Conservation (phyloP, 2,888 invertebrate genomes). For the Heteromyza rotundicornis region DNA sequence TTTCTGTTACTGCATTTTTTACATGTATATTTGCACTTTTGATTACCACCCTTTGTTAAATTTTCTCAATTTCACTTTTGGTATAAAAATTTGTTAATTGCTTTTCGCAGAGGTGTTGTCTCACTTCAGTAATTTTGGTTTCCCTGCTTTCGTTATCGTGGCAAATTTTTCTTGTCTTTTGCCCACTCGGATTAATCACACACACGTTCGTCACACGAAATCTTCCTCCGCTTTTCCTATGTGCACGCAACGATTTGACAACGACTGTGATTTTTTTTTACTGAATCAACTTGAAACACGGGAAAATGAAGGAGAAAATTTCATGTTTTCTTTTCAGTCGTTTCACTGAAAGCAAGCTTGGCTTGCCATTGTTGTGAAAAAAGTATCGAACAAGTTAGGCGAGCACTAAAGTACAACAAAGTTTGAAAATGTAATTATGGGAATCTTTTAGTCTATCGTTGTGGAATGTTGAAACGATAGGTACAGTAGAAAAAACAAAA, state of each 20-base stretch:
- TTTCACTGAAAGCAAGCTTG: too few relatives aligned
- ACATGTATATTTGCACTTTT: neutral
- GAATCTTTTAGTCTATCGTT: too few relatives aligned
- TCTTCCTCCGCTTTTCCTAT: too few relatives aligned
- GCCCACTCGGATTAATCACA: neutral
- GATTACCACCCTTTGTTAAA: neutral
- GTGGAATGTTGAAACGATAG: too few relatives aligned
- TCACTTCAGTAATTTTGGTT: neutral
- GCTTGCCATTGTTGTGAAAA: too few relatives aligned
- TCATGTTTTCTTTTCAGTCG: too few relatives aligned
- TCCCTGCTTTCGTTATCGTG: constrained; percentile 20
- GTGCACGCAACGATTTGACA: constrained; percentile 6
- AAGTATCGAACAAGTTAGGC: too few relatives aligned
- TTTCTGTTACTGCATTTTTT: constrained; percentile 3
- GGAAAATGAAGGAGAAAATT: too few relatives aligned
- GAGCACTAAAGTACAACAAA: too few relatives aligned
- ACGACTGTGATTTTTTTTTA: constrained; percentile 10
- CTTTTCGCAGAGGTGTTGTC: neutral
- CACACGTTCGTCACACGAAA: constrained; percentile 7
- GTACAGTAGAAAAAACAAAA: too few relatives aligned
- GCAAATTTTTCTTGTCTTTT: constrained; percentile 16
- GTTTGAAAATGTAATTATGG: too few relatives aligned
- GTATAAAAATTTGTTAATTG: neutral
- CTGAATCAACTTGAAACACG: too few relatives aligned
- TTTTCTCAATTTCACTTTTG: neutral